Conservation (phyloP, 1,140 invertebrate species). For the Venturia canescens region DNA sequence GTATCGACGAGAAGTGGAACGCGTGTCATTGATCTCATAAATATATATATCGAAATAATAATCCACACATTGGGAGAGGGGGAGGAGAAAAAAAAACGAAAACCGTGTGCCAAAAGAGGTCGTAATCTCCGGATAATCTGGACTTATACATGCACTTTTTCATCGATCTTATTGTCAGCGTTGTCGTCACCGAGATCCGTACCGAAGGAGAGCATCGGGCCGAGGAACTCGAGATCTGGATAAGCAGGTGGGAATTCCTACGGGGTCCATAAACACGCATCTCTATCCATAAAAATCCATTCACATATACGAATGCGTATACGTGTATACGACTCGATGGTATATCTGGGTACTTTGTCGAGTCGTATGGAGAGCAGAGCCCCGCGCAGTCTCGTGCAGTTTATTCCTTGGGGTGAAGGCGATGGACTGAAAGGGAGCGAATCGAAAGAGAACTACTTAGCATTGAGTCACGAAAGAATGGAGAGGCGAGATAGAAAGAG, state of each 20-base stretch:
- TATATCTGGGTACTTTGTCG: constrained; percentile 35
- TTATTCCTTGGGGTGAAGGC: constrained; percentile 19
- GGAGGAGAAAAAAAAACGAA: no score
- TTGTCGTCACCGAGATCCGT: background rate
- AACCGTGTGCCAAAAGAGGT: background rate
- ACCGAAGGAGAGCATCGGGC: background rate
- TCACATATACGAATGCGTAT: background rate
- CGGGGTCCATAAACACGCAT: background rate
- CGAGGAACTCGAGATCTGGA: background rate
- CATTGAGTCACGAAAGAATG: constrained; percentile 22
- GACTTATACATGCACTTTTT: no score
- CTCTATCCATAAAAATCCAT: constrained; percentile 16
- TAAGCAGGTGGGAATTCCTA: constrained; percentile 23
- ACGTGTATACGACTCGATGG: background rate
- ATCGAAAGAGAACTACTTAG: constrained; percentile 43
- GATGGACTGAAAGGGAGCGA: constrained; percentile 49
- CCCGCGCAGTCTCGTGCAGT: constrained; percentile 16
- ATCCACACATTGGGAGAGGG: no score
- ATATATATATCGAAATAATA: no score
- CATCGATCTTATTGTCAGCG: no score
- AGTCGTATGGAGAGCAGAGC: background rate
- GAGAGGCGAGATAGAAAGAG: constrained; percentile 12
- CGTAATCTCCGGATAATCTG: no score
- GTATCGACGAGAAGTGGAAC: no score
- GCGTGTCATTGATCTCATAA: no score